Conservation (phyloP, 2,888 invertebrate genomes). For the Dinocampus coccinellae region DNA sequence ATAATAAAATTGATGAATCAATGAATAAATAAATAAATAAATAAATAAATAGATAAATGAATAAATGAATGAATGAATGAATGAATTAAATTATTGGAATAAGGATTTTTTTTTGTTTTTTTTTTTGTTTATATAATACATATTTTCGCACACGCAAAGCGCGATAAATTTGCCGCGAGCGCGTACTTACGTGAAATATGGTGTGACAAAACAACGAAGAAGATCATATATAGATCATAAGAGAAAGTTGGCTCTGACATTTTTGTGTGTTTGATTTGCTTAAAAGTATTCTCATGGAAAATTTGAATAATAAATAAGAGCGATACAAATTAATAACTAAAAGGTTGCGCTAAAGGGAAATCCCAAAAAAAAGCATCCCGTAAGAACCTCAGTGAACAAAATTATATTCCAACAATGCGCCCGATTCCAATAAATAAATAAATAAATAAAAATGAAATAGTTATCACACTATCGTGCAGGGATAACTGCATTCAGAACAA, state of each 20-base stretch:
- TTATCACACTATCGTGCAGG: conserved; percentile 34
- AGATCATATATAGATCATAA: neutral
- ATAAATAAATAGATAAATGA: neutral
- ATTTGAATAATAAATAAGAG: neutral
- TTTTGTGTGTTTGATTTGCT: neutral
- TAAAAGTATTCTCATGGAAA: neutral
- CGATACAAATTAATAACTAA: neutral
- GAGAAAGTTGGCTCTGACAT: neutral
- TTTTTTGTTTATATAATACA: conserved; percentile 6
- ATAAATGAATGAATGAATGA: neutral
- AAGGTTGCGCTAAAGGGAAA: neutral
- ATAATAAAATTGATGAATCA: neutral
- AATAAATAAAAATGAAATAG: too few relatives aligned
- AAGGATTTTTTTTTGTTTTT: neutral
- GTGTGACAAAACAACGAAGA: neutral
- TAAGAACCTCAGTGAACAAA: neutral
- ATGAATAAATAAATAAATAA: neutral
- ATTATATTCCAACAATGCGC: neutral
- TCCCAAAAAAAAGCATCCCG: conserved; percentile 6
- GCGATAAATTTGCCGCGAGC: conserved; percentile 46
- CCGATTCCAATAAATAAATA: conserved; percentile 5
- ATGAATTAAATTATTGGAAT: neutral
- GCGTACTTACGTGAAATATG: conserved; percentile 20
- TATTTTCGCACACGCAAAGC: conserved; percentile 49
- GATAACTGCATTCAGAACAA: conserved; percentile 25